These are phyloP conservation scores for Monoplex corrugatus DNA, from an alignment of 2,888 invertebrate species.

Conservation along the genomic window DNA sequence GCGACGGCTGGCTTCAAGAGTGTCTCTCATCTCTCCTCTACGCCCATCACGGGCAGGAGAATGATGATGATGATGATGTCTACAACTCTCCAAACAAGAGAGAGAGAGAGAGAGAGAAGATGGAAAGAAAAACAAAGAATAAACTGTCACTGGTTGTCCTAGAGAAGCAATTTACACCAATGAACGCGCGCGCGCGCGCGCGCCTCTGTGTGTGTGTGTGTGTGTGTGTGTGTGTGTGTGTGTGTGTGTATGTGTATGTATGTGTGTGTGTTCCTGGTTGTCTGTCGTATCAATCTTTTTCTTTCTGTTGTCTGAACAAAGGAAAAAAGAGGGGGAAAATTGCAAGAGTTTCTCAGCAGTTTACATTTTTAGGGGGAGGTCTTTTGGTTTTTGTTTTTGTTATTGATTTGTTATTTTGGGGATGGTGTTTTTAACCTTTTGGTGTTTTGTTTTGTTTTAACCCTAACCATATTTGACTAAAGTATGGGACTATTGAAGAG, in stretches of 20 bases:
- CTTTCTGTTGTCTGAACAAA: background rate
- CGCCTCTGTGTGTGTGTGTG: background rate
- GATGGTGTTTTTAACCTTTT: background rate
- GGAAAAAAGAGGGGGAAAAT: no score
- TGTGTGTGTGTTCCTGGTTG: conserved; percentile 38
- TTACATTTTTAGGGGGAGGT: no score
- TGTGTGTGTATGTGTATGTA: conserved; percentile 35
- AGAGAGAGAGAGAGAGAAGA: no score
- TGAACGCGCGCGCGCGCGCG: conserved; percentile 8
- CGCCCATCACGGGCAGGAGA: no score
- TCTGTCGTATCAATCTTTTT: background rate
- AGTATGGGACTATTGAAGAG: no score
- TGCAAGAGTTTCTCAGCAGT: no score
- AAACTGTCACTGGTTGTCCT: background rate
- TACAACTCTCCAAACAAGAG: no score
- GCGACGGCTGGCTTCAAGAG: background rate
- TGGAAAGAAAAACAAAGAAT: background rate
- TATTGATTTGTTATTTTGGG: background rate
- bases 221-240: conserved; percentile 38
- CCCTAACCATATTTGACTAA: no score
- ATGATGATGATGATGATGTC: no score
- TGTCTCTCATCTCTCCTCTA: background rate
- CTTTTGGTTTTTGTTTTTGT: background rate
- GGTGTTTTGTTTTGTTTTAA: no score
- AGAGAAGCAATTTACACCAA: no score